Evolutionary conservation across 2,888 invertebrate species (phyloP).

Genomic region (Trichopoda pennipes): DNA sequence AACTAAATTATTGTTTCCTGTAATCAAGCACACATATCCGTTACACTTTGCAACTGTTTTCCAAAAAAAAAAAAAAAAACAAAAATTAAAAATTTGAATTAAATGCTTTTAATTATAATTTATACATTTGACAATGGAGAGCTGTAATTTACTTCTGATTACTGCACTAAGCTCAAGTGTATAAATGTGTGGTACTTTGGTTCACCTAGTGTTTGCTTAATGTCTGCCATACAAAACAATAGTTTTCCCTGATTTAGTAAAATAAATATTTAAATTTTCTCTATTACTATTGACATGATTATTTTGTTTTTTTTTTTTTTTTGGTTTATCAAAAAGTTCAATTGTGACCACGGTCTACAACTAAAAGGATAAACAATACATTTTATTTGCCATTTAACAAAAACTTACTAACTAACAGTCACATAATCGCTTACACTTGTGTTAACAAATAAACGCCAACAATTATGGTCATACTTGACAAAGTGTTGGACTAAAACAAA

Average conservation of each 20-base stretch:
- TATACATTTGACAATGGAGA: background rate
- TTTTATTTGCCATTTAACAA: conserved; percentile 38
- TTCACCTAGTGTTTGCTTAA: conserved; percentile 8
- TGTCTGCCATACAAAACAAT: background rate
- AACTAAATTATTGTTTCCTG: conserved; percentile 26
- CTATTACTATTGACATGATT: background rate
- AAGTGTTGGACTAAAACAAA: conserved; percentile 37
- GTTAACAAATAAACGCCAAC: conserved; percentile 1
- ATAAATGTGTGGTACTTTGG: background rate
- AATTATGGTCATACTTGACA: background rate
- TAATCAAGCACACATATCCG: background rate
- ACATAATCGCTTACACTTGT: background rate
- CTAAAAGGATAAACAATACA: conserved; percentile 24
- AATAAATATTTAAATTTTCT: too few species aligned
- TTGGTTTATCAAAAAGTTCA: conserved; percentile 13
- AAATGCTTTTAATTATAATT: background rate
- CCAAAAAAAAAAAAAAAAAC: background rate
- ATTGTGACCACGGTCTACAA: conserved; percentile 42
- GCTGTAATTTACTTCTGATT: background rate
- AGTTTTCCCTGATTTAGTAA: too few species aligned
- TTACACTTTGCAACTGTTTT: background rate
- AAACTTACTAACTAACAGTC: background rate
- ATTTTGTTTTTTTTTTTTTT: background rate
- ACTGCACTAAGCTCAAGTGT: background rate
- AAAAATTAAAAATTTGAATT: background rate